Base-by-base conservation (phyloP, 2,797 vertebrate genomes). In the Sitta carolinensis region DNA sequence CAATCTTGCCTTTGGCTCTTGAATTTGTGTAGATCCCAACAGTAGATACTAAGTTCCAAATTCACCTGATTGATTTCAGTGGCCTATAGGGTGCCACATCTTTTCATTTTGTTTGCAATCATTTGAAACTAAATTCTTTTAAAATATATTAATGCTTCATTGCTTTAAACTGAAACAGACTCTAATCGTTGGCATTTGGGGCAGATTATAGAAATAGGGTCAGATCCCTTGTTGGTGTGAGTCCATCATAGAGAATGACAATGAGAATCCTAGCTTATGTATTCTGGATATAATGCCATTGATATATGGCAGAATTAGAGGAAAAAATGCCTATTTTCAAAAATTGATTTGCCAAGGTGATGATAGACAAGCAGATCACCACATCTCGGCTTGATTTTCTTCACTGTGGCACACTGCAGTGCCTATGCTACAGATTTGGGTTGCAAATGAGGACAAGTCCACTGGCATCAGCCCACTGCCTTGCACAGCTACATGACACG, bases 1-100 rank as follows among this genome's bases (percentile, higher is more conserved):
- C 76, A 91, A 93, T 83, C 80, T 96, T 93, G 91, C 91, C 91
- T 94, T 93, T 90, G 89, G 85, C 82, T 90, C 72, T 94, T 86
- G 89, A 88, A 76, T 85, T 91, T 93, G 36, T 42, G 74, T 76
- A 76, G 83, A 84, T 92, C 87, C 75, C 94, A 92, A 52, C 82
- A 91, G 92, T 45, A 95, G 80, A 89, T 84, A 94, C 47, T 54
- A 67, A 77, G 36, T 84, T 92, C 36, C 68, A 89, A 50, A 93
- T 76, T 85, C 66, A 93, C 25, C 29, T 29, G n/a, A 11, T 15
- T 81, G 30, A 87, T 92, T 89, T 89, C 23, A 57, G 23, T 29
- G 36, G 73, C 66, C 79, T 92, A 34, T 26, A 80, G 76, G 47
- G 58, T 87, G 66, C 45, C 82, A 89, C 40, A 59, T n/a, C 25